phyloP scores from a whole-genome alignment of 2,888 invertebrate genomes.

The Subacronicta megacephala region DNA sequence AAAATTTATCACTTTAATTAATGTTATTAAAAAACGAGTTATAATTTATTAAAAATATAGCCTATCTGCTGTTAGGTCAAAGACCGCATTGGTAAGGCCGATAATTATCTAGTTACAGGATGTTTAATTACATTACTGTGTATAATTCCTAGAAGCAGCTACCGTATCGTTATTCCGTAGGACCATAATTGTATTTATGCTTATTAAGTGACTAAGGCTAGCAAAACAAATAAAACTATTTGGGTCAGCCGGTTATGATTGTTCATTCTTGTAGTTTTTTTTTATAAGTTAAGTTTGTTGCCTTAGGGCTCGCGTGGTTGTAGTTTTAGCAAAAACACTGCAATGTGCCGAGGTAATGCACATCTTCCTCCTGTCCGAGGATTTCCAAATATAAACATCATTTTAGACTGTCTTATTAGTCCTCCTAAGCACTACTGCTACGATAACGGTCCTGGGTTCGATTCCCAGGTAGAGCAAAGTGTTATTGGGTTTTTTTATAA shows the following conservation, averaged over 20 bases:
- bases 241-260: constrained; percentile 51
- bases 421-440: no score
- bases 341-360: constrained; percentile 12
- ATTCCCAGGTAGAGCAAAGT: no score
- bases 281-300: no score
- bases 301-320: constrained; percentile 33
- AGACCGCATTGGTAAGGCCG: background rate
- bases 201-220: constrained; percentile 35
- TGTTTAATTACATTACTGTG: background rate
- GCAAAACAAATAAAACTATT: constrained; percentile 51
- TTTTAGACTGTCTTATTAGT: no score
- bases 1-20: no score
- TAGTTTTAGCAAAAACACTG: constrained; percentile 13
- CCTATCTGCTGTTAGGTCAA: no score
- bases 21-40: no score
- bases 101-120: background rate
- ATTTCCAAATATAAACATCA: no score
- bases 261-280: constrained; percentile 41
- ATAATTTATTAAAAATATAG: no score
- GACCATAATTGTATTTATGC: constrained; percentile 5
- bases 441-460: no score
- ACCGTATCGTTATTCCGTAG: background rate
- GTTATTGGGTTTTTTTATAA: no score
- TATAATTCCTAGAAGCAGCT: background rate
- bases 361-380: constrained; percentile 10